Conservation (phyloP, 2,797 vertebrate species). For the Pelochelys cantorii region DNA sequence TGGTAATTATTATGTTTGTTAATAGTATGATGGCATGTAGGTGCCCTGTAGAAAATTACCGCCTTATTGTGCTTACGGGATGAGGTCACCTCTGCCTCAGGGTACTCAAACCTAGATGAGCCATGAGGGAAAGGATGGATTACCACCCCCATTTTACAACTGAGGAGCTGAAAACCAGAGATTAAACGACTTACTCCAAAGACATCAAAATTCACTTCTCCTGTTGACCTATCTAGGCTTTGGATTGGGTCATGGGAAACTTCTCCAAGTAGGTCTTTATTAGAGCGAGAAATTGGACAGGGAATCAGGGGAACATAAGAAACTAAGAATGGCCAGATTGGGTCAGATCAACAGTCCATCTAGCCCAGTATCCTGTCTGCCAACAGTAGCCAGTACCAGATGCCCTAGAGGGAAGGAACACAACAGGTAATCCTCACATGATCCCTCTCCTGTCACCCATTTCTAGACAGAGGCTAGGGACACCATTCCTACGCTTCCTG, state of each 20-base stretch:
- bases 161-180: background rate
- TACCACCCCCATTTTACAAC: background rate
- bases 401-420: no score
- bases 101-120: background rate
- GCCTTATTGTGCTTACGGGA: background rate
- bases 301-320: background rate
- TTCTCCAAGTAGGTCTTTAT: rapidly evolving
- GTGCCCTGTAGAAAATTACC: background rate
- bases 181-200: background rate
- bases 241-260: background rate
- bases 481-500: no score
- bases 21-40: background rate
- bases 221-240: rapidly evolving
- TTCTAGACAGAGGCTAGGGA: no score
- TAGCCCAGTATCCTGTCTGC: no score
- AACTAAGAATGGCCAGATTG: no score
- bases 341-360: no score
- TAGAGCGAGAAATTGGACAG: rapidly evolving
- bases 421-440: no score
- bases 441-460: no score
- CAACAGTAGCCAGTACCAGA: no score
- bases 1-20: rapidly evolving
- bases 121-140: background rate
- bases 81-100: rapidly evolving
- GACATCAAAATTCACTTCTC: background rate